Base-by-base conservation (phyloP, 1,140 invertebrate species). In the Trypoxylus dichotomus region DNA sequence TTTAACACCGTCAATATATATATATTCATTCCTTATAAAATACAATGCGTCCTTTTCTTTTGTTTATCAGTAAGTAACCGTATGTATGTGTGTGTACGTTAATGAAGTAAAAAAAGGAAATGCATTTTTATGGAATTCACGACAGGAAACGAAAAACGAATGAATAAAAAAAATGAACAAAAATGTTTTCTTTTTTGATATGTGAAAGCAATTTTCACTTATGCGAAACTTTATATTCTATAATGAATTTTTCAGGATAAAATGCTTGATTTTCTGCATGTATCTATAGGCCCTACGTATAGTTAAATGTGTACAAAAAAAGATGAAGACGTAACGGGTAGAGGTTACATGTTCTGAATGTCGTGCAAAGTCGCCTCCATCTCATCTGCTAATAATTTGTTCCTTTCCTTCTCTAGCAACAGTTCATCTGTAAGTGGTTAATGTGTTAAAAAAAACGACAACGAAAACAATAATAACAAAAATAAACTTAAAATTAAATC, bases 301-400 rank as follows among this genome's bases (percentile, higher is more conserved):
- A 5, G 32, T 54, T 19, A 54, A 54, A n/a, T 54, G 60, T 68
- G 60, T 68, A 29, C 21, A 27, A 13, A 27, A 25, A 68, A 27
- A 24, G n/a, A 21, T 71, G 5, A 2, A 74, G 32, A 41, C 6
- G 71, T 73, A 43, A 43, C 47, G 15, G 19, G 32, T n/a, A 19
- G 68, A 42, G 74, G 74, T 93, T 96, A 98, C 96, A 98, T 98
- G 89, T 98, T 98, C 91, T 98, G 97, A 90, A 99, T 97, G 90
- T 99, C 97, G 92, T 98, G 96, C 89, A 99, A 93, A 85, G 97
- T 99, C 85, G 95, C 93, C 89, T 99, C 98, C 95, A 99, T 98
- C 89, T 99, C 98, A 87, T 97, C 95, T 88, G 97, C 94, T 84
- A 99, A 93, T 87, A 95, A 89, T 92, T 97, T 97, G 91, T 96